Conservation (phyloP, 2,113 vertebrate species). For the Oryzias curvinotus region DNA sequence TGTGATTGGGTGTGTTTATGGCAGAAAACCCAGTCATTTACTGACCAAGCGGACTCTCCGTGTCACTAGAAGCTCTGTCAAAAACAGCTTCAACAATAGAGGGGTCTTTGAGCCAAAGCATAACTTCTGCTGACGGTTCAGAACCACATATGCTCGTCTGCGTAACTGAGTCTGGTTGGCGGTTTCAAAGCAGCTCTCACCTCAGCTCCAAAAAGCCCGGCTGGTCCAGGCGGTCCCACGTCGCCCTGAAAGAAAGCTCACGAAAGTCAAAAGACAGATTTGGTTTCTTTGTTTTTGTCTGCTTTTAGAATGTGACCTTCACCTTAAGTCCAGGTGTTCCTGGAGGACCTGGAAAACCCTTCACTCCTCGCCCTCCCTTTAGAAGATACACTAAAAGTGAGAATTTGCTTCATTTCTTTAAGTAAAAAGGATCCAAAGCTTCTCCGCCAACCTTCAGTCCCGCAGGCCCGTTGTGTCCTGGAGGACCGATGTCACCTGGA, state of each 20-base stretch:
- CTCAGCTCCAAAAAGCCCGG: constrained; percentile 85
- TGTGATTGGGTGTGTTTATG: constrained; percentile 1
- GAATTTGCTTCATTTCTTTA: neutral
- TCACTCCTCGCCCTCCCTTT: constrained; percentile 89
- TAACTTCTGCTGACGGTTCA: constrained; percentile 8
- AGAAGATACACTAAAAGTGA: constrained; percentile 19
- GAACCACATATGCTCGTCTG: constrained; percentile 2
- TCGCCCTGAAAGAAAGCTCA: constrained; percentile 80
- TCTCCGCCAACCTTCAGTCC: constrained; percentile 86
- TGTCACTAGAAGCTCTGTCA: constrained; percentile 31
- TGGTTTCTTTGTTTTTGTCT: neutral
- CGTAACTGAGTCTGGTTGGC: neutral
- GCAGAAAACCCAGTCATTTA: constrained; percentile 41
- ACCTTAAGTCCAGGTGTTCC: constrained; percentile 89
- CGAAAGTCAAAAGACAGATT: fast-evolving
- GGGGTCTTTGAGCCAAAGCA: constrained; percentile 31
- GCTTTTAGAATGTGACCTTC: constrained; percentile 40
- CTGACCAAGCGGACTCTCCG: constrained; percentile 33
- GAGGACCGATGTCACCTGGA: constrained; percentile 93
- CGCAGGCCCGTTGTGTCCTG: constrained; percentile 91
- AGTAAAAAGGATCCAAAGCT: neutral
- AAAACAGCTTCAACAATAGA: constrained; percentile 49
- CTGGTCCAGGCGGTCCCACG: constrained; percentile 85
- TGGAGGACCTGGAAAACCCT: constrained; percentile 88
- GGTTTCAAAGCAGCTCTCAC: constrained; percentile 75